Evolutionary conservation across 2,113 vertebrate species (phyloP).

Genomic region (Ranitomeya imitator): DNA sequence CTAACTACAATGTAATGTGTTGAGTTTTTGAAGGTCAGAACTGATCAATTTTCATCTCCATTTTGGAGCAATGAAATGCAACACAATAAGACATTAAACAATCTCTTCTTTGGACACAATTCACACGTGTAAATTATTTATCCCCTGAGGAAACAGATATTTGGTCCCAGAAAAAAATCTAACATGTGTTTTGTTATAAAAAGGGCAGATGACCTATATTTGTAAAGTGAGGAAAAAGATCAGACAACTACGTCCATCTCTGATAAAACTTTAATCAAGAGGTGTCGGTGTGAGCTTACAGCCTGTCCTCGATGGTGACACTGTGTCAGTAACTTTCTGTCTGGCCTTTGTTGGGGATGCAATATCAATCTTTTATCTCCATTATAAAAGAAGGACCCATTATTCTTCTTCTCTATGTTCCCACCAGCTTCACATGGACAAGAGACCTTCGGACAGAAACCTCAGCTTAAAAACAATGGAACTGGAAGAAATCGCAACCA

Average conservation of each 20-base stretch:
- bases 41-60: conserved; percentile 15
- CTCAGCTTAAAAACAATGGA: conserved; percentile 49
- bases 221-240: not conserved
- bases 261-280: conserved; percentile 50
- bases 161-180: conserved; percentile 54
- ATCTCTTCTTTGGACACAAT: not conserved
- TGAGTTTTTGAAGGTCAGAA: not conserved
- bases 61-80: not conserved
- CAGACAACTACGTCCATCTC: conserved; percentile 14
- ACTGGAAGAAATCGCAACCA: conserved; percentile 70
- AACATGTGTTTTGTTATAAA: conserved; percentile 60
- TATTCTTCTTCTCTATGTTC: not conserved
- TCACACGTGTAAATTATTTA: conserved; percentile 47
- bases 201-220: conserved; percentile 54
- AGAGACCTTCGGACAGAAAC: conserved; percentile 26
- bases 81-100: conserved; percentile 35
- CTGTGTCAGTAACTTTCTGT: conserved; percentile 9
- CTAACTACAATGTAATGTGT: too few relatives aligned
- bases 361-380: not conserved
- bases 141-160: conserved; percentile 46
- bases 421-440: conserved; percentile 60
- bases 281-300: conserved; percentile 39
- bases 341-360: not conserved
- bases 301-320: not conserved
- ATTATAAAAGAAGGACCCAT: conserved; percentile 28